Conservation (phyloP, 53 echinoderm and acorn worm species). For the Luidia sarsii region DNA sequence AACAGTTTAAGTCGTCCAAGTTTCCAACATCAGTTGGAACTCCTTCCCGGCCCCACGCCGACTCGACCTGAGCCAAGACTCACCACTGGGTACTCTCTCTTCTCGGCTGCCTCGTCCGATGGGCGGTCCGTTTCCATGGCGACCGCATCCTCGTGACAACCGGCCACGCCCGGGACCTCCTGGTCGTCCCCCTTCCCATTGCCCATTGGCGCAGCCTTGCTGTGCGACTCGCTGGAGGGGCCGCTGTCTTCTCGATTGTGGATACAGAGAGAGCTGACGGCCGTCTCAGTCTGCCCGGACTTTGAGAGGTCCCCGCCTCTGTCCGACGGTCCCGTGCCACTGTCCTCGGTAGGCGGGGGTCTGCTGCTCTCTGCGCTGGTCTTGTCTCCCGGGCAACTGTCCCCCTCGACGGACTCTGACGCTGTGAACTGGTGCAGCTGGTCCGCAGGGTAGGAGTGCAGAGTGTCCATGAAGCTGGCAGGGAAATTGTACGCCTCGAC, state of each 20-base stretch:
- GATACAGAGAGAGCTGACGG: no score
- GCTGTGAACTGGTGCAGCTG: slow-evolving; percentile 43
- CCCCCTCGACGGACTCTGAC: background rate
- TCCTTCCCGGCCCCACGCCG: no score
- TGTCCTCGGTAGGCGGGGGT: background rate
- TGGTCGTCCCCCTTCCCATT: background rate
- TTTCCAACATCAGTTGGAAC: no score
- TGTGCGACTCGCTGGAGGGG: background rate
- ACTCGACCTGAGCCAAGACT: no score
- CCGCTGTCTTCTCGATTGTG: background rate
- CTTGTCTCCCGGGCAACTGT: background rate
- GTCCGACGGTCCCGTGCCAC: no score
- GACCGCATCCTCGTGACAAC: background rate
- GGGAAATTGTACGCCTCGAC: slow-evolving; percentile 87
- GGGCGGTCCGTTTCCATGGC: slow-evolving; percentile 19
- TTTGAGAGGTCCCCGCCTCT: no score
- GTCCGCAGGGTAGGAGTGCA: slow-evolving; percentile 63
- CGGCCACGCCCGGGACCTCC: background rate
- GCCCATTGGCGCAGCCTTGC: background rate
- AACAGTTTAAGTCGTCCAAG: no score
- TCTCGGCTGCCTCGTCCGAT: background rate
- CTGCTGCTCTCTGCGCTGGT: background rate
- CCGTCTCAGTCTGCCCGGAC: no score
- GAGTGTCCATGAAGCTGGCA: slow-evolving; percentile 56
- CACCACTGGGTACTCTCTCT: slow-evolving; percentile 42